Conservation (phyloP, 2,888 invertebrate species). For the Parnassius smintheus region DNA sequence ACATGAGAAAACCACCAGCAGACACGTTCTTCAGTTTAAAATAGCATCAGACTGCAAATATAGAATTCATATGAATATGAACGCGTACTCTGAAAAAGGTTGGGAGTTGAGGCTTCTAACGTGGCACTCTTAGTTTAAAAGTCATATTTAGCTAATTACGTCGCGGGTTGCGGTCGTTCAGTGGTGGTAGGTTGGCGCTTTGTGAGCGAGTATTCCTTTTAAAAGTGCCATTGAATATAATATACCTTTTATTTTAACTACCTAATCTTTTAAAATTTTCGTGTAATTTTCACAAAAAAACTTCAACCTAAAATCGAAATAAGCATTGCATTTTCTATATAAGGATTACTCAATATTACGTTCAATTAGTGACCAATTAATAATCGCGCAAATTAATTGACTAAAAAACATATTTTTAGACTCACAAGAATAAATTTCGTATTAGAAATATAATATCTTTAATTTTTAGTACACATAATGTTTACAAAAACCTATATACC, state of each 20-base stretch:
- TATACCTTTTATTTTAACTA: conserved; percentile 12
- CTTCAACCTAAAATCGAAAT: background rate
- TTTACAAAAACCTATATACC: too few species aligned
- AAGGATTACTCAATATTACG: too few species aligned
- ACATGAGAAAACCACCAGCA: too few species aligned
- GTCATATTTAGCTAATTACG: conserved; percentile 75
- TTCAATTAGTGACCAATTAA: too few species aligned
- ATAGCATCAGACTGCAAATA: conserved; percentile 39
- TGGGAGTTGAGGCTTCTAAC: conserved; percentile 52
- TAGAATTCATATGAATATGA: conserved; percentile 47
- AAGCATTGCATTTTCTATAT: too few species aligned
- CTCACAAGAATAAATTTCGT: too few species aligned
- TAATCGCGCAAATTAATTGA: too few species aligned
- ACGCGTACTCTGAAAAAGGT: conserved; percentile 56
- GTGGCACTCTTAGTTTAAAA: conserved; percentile 66
- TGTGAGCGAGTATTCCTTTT: conserved; percentile 45
- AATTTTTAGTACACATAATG: too few species aligned
- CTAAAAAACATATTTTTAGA: too few species aligned
- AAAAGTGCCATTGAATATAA: conserved; percentile 53
- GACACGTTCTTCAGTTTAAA: conserved; percentile 40
- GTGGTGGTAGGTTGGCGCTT: conserved; percentile 46
- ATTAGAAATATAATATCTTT: too few species aligned
- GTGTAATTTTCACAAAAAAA: background rate
- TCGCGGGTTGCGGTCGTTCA: conserved; percentile 53
- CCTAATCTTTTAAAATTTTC: conserved; percentile 2